Percentiles rank a stretch among this genome's conserved stretches.
Evolutionary conservation across 35 echinoderm and acorn worm genomes (phyloP).

Genomic region (Anneissia japonica): DNA sequence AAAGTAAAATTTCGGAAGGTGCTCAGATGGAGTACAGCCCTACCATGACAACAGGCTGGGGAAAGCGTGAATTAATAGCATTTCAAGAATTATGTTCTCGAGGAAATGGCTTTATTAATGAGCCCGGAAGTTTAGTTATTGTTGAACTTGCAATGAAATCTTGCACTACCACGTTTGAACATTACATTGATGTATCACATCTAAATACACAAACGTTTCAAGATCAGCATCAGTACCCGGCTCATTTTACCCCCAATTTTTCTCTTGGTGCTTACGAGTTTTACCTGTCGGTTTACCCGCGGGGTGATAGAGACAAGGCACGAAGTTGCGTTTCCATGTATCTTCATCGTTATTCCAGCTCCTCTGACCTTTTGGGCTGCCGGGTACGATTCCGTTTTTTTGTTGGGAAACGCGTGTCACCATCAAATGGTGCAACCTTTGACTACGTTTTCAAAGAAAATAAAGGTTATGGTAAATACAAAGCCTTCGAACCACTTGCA

Average conservation of each 20-base stretch:
- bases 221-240: conserved; percentile 62
- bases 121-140: conserved; percentile 78
- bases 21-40: conserved; percentile 90
- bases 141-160: conserved; percentile 88
- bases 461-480: conserved; percentile 81
- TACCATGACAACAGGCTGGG: conserved; percentile 72
- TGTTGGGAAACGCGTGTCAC: conserved; percentile 49
- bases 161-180: conserved; percentile 74
- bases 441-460: conserved; percentile 92
- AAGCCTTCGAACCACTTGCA: conserved; percentile 77
- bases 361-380: conserved; percentile 64
- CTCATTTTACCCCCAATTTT: conserved; percentile 93
- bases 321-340: conserved; percentile 82
- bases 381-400: conserved; percentile 85
- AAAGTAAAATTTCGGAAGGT: conserved; percentile 79
- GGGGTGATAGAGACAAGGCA: conserved; percentile 84
- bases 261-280: conserved; percentile 74
- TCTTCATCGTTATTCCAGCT: conserved; percentile 67
- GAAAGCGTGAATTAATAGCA: conserved; percentile 81
- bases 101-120: conserved; percentile 71
- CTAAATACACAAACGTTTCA: conserved; percentile 37
- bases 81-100: conserved; percentile 64
- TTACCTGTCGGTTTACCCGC: conserved; percentile 81
- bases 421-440: conserved; percentile 68
- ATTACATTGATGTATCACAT: conserved; percentile 74